Evolutionary conservation across 2,797 vertebrate genomes (phyloP), one percentile per base, ranked within the genome.

Genomic region (Danio albolineatus): DNA sequence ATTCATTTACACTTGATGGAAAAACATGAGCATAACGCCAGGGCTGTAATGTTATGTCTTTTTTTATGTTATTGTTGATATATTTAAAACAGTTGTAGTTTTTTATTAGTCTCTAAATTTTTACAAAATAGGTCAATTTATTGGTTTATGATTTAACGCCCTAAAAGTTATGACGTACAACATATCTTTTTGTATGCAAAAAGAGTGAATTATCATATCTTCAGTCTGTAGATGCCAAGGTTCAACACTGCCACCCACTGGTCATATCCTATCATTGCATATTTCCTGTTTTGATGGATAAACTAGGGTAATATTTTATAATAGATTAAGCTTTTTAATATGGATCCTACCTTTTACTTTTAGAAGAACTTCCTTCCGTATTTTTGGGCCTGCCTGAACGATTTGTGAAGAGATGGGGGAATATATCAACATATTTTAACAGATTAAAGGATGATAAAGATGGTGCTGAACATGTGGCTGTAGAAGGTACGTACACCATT

Each of bases 171-270:
- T 4, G 16, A 70, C 1, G n/a, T 38, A 70, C 6, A 38, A 14
- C 6, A 10, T 36, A 10, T 13, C 1, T 14, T 66, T n/a, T 36
- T 28, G 2, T 21, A 44, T 19, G 4, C 14, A 5, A 60, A 60
- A 60, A 28, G 56, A 4, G 7, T 1, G 2, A 6, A 5, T n/a
- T 38, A 36, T 69, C 2, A 44, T 21, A 9, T 38, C 9, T 38
- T n/a, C 21, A 38, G 65, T 10, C 14, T 38, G 4, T 56, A 21
- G 44, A 4, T 14, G 10, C 14, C 13, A 44, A 39, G 7, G 16
- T 43, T 41, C 13, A 64, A 78, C 66, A 70, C 66, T 70, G 56
- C 76, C 56, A 21, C 9, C 56, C 4, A 36, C 9, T 70, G 56
- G 17, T 43, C 54, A 2, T 3, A 60, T 60, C 10, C 2, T 21